phyloP scores from a whole-genome alignment of 2,888 invertebrate species.

The Meloe dianella region DNA sequence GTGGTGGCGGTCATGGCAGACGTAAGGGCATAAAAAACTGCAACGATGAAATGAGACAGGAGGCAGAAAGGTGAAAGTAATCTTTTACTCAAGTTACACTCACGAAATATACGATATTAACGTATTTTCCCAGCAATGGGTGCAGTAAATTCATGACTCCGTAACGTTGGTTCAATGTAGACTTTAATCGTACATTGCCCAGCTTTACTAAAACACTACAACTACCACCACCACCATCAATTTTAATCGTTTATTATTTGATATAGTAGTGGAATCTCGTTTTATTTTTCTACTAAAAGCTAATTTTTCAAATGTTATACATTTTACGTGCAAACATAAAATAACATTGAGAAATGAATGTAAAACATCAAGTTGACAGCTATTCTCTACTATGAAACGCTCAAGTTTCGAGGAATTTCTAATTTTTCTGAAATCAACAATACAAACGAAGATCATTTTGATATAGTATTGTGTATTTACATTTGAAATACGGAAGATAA shows the following conservation, averaged over 20 bases:
- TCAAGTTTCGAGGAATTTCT: background rate
- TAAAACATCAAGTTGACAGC: background rate
- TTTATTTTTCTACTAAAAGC: background rate
- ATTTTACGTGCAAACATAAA: background rate
- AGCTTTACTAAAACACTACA: background rate
- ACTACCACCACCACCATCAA: background rate
- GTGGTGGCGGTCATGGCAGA: background rate
- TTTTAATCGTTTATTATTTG: background rate
- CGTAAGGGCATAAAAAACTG: background rate
- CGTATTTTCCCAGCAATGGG: background rate
- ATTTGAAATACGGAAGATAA: background rate
- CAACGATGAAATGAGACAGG: background rate
- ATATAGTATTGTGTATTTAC: background rate
- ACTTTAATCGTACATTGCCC: slow-evolving; percentile 2
- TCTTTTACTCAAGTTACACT: slow-evolving; percentile 15
- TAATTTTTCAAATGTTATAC: background rate
- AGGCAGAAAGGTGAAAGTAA: slow-evolving; percentile 13
- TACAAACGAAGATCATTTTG: background rate
- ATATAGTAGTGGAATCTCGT: background rate
- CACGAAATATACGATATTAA: slow-evolving; percentile 25
- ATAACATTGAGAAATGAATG: background rate
- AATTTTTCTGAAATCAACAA: background rate
- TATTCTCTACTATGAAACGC: background rate
- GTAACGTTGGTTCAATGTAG: background rate
- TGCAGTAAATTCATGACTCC: slow-evolving; percentile 7